phyloP scores from a whole-genome alignment of 2,797 vertebrate species.

The Tragelaphus oryx region DNA sequence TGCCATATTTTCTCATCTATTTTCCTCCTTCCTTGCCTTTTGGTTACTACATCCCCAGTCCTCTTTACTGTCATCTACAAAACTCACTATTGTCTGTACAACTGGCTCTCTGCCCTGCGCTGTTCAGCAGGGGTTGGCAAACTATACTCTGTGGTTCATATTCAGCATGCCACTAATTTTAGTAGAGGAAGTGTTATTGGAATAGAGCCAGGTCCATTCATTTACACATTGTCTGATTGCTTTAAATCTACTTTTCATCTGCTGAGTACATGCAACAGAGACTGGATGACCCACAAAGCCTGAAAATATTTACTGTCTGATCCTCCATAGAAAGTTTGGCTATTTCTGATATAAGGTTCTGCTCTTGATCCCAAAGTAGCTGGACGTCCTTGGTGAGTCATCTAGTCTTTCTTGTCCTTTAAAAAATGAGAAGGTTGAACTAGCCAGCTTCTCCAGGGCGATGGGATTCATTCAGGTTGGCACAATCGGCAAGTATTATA shows the following conservation, averaged over 20 bases:
- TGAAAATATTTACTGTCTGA: neutral
- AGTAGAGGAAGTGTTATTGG: neutral
- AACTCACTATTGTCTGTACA: neutral
- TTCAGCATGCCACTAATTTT: neutral
- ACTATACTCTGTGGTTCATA: neutral
- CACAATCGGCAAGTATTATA: neutral
- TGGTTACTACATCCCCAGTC: neutral
- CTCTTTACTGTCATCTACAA: neutral
- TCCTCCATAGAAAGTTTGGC: neutral
- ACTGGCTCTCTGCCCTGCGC: neutral
- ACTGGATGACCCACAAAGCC: neutral
- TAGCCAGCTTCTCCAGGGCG: neutral
- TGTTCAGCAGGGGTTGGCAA: neutral
- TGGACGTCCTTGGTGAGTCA: neutral
- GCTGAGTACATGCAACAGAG: neutral
- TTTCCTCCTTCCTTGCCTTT: neutral
- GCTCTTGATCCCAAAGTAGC: neutral
- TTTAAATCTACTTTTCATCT: neutral
- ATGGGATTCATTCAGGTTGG: neutral
- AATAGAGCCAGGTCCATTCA: neutral
- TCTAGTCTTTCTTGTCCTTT: neutral
- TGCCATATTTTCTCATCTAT: neutral
- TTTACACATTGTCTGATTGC: neutral
- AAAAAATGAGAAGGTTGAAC: neutral
- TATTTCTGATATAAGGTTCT: neutral